Base-by-base conservation (phyloP, 2,113 vertebrate species). In the Epinephelus moara region DNA sequence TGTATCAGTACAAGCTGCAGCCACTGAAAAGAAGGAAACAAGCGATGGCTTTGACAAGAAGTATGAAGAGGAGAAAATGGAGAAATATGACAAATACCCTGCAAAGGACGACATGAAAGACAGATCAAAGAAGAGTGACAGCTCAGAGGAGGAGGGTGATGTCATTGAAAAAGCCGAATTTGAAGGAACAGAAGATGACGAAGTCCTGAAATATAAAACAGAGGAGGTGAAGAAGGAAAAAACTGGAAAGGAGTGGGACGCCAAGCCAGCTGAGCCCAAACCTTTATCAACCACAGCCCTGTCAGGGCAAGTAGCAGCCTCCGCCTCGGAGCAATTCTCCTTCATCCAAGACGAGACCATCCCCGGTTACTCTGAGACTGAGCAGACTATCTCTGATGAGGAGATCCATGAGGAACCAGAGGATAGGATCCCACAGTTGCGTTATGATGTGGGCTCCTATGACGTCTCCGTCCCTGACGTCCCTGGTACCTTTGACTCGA, bases 301-400 rank as follows among this genome's bases (percentile, higher is more conserved):
- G 37, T 15, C 75, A 33, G 88, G 37, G 3, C 79, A 67, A 55
- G 33, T 52, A 69, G 81, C 85, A 70, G 74, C 78, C 3, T 93
- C 93, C 50, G 85, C 95, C 82, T 95, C 94, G 1, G 98, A 99
- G 80, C 96, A 96, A 0, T 94, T 99, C 89, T 99, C 97, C 1
- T 99, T 97, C 64, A 99, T 99, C 88, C 98, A 99, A 89, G 98
- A 99, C 9, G 98, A 99, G 94, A 99, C 98, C 21, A 99, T 99
- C 71, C 98, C 98, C 0, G 98, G 96, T 57, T 99, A 98, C 90
- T 99, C 98, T 0, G 98, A 99, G 91, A 99, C 98, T 0, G 98
- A 99, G 77, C 98, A 99, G 93, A 99, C 98, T 11, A 97, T 99
- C 88, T 99, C 98, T 33, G 98, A 99, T 75, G 98, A 99, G 84